phyloP scores from a whole-genome alignment of 2,113 vertebrate species.

The Sardina pilchardus region DNA sequence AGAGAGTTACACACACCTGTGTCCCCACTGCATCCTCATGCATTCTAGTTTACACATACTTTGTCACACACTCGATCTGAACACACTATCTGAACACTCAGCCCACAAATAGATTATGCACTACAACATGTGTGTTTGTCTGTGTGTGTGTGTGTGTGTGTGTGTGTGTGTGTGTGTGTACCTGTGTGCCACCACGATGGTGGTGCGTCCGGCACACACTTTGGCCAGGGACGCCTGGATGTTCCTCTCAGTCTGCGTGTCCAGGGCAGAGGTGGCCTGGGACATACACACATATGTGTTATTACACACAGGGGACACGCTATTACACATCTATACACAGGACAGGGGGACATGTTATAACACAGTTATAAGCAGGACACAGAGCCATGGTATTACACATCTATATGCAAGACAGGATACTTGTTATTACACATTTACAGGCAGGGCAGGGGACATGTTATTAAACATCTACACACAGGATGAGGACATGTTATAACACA shows the following conservation, averaged over 20 bases:
- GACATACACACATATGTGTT: background rate
- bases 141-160: constrained; percentile 12
- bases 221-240: constrained; percentile 86
- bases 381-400: too few relatives aligned
- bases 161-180: constrained; percentile 47
- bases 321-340: background rate
- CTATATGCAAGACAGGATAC: too few relatives aligned
- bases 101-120: background rate
- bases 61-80: background rate
- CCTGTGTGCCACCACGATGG: constrained; percentile 88
- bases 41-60: constrained; percentile 37
- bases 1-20: too few relatives aligned
- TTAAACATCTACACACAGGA: too few relatives aligned
- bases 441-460: too few relatives aligned
- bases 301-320: too few relatives aligned
- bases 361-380: background rate
- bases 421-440: too few relatives aligned
- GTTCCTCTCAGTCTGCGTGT: constrained; percentile 86
- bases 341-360: background rate
- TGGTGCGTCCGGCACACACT: constrained; percentile 82
- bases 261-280: constrained; percentile 86
- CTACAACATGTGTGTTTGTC: background rate
- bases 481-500: too few relatives aligned
- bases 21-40: constrained; percentile 36
- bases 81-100: background rate